A percentile compares a stretch with the other conserved stretches of the same genome.
phyloP scores from a whole-genome alignment of 2,797 vertebrate species.

The Buceros bicornis region DNA sequence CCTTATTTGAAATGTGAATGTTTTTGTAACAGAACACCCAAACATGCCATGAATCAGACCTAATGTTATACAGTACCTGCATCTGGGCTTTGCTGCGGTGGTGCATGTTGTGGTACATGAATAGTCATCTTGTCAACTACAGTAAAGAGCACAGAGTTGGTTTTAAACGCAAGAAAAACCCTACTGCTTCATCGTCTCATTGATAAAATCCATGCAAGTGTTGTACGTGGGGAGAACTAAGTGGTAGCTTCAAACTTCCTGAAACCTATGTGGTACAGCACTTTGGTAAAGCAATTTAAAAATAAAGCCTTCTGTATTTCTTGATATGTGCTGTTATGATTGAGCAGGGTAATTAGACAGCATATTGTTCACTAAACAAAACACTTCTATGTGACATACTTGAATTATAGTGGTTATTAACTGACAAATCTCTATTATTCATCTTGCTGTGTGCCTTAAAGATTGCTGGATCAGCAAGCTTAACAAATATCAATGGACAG shows the following conservation, averaged over 20 bases:
- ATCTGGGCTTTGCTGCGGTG: not conserved
- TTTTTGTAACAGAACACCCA: not conserved
- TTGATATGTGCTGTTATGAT: slow-evolving; percentile 83
- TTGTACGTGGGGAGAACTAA: not conserved
- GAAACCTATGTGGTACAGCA: not conserved
- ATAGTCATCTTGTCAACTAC: not conserved
- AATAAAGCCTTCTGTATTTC: slow-evolving; percentile 61
- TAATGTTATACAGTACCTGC: not conserved
- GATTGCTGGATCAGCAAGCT: slow-evolving; percentile 81
- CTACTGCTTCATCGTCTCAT: rapidly evolving
- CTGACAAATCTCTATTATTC: slow-evolving; percentile 91
- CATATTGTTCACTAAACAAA: slow-evolving; percentile 94
- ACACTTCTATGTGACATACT: slow-evolving; percentile 88
- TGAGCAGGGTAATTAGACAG: slow-evolving; percentile 92
- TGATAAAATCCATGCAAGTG: not conserved
- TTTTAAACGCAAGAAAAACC: not conserved
- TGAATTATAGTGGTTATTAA: slow-evolving; percentile 95
- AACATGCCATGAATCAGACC: not conserved
- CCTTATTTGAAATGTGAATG: not conserved
- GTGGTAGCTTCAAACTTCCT: not conserved
- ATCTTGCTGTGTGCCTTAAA: slow-evolving; percentile 83
- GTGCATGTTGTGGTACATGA: not conserved
- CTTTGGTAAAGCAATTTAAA: slow-evolving; percentile 30
- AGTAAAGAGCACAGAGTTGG: not conserved
- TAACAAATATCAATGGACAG: slow-evolving; percentile 65